phyloP scores from a whole-genome alignment of 1,140 invertebrate genomes.

The Bombus waltoni region DNA sequence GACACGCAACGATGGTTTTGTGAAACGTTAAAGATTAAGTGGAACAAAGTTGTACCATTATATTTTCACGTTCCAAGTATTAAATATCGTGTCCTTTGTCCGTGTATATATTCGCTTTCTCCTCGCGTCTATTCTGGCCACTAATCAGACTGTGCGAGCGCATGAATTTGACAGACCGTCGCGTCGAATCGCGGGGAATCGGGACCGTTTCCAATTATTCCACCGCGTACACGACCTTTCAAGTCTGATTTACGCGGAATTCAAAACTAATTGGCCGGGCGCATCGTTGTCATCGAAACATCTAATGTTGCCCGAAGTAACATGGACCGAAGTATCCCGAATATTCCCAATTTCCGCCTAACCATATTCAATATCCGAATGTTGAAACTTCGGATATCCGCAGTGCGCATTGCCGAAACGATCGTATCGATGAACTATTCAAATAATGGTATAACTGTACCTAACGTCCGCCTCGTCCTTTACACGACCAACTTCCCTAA shows the following conservation, averaged over 20 bases:
- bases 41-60: neutral
- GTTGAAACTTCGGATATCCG: conserved; percentile 54
- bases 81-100: neutral
- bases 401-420: conserved; percentile 57
- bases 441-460: conserved; percentile 54
- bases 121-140: neutral
- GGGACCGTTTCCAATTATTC: conserved; percentile 29
- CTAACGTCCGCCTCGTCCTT: conserved; percentile 43
- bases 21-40: neutral
- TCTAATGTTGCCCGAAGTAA: conserved; percentile 44
- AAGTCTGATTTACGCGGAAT: conserved; percentile 44
- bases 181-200: neutral
- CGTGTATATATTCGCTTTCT: neutral
- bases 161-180: conserved; percentile 4
- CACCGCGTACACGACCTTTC: neutral
- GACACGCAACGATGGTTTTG: no score
- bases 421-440: conserved; percentile 58
- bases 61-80: neutral
- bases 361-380: conserved; percentile 59
- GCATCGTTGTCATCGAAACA: conserved; percentile 47
- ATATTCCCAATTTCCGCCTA: conserved; percentile 57
- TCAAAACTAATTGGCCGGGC: conserved; percentile 48
- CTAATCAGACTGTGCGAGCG: neutral
- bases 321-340: conserved; percentile 49
- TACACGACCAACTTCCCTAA: conserved; percentile 46